Conservation (phyloP, 2,888 invertebrate genomes). For the Conomelus anceps region DNA sequence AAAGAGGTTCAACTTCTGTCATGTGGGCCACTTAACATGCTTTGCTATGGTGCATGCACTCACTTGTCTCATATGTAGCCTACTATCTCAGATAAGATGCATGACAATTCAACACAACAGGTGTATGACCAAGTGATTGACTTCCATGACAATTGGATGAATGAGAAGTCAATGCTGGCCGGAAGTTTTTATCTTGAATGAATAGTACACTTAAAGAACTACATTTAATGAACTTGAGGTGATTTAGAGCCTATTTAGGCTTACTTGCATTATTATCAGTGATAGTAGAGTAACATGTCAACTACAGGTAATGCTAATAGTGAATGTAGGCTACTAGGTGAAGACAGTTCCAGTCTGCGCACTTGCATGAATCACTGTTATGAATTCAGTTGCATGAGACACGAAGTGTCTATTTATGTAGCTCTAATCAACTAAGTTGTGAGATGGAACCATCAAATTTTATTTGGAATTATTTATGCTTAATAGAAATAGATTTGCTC, state of each 20-base stretch:
- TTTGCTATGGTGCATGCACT: not conserved
- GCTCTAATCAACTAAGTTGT: not conserved
- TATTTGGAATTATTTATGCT: not conserved
- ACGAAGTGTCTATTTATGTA: not conserved
- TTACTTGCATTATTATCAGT: not conserved
- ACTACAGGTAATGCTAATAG: not conserved
- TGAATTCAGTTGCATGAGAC: not conserved
- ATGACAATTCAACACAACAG: not conserved
- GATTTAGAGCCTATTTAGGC: not conserved
- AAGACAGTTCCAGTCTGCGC: not conserved
- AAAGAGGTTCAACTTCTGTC: not conserved
- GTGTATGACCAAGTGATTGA: not conserved
- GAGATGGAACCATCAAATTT: not conserved
- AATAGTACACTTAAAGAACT: not conserved
- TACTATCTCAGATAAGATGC: not conserved
- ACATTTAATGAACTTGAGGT: not conserved
- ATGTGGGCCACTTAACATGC: not conserved
- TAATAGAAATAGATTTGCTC: too few relatives aligned
- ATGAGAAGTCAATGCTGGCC: not conserved
- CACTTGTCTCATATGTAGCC: not conserved
- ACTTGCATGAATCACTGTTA: not conserved
- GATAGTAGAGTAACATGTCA: not conserved
- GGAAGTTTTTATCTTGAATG: not conserved
- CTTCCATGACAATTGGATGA: not conserved
- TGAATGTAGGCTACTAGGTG: not conserved